Evolutionary conservation across 2,888 invertebrate genomes (phyloP), one percentile per base, ranked within the genome.

Genomic region (Fragum whitleyi): DNA sequence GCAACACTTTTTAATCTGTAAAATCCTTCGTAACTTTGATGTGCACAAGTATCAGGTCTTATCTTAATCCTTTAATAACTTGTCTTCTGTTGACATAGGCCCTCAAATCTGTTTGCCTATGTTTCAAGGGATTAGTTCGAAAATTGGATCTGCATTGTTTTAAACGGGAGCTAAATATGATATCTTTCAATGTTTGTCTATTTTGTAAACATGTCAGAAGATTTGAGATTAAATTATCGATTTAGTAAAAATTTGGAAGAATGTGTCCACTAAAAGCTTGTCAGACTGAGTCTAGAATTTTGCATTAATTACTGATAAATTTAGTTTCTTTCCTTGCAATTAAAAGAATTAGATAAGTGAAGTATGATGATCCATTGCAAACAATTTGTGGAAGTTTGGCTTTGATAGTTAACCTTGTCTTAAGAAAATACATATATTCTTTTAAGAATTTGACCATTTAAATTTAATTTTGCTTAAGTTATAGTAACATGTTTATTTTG

Each of bases 21-120:
- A 32, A 62, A 62, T 62, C 62, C 62, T 62, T 6, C n/a, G 62
- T 62, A 32, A 62, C 62, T 62, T 62, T 62, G 62, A 62, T 62
- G 36, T 62, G 36, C 32, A 62, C 36, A 32, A 62, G 62, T 32
- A 23, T 28, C 36, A 32, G 1, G 62, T 5, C 62, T 62, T 62
- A 36, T 62, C 62, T 36, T 62, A 62, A 62, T 62, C 62, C 62
- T 62, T 36, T 62, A 62, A 62, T 32, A 62, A 62, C 62, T 62
- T 19, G 28, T 36, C 28, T 62, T 36, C 9, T 36, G 28, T 36
- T 62, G 62, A 62, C n/a, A 62, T 36, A 32, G 36, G 62, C 62
- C 32, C 62, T 62, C 36, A 19, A 21, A 62, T 62, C 28, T 62
- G 62, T 62, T 62, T 62, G 36, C 36, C 62, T 21, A 32, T 36